These are phyloP conservation scores for Lota lota DNA, from an alignment of 2,113 vertebrate species.

Conservation along the genomic window DNA sequence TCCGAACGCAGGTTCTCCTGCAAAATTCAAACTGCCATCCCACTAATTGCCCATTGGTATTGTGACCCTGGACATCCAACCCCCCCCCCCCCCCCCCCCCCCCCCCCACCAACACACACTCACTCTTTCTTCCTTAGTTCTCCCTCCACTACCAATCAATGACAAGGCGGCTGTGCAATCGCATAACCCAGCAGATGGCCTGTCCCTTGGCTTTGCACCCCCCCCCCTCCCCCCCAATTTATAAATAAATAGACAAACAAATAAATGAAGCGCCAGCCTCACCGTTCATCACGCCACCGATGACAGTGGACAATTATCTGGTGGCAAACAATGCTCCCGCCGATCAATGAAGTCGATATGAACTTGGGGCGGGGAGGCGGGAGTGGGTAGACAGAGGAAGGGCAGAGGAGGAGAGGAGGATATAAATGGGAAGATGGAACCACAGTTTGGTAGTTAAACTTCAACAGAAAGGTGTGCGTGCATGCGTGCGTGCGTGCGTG, in stretches of 20 bases:
- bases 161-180: constrained; percentile 33
- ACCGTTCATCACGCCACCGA: constrained; percentile 55
- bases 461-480: too few species aligned
- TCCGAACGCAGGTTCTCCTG: constrained; percentile 9
- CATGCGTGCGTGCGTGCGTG: too few species aligned
- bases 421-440: too few species aligned
- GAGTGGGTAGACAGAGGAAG: neutral
- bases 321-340: constrained; percentile 58
- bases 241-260: too few species aligned
- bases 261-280: constrained; percentile 9
- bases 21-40: constrained; percentile 35
- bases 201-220: constrained; percentile 7
- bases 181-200: constrained; percentile 38
- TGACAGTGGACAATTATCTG: constrained; percentile 69
- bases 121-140: neutral
- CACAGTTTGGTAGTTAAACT: too few species aligned
- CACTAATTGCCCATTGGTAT: constrained; percentile 43
- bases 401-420: neutral
- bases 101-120: neutral
- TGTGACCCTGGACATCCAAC: constrained; percentile 23
- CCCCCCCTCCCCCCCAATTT: too few species aligned
- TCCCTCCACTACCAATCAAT: constrained; percentile 37
- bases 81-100: too few species aligned
- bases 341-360: constrained; percentile 66
- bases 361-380: constrained; percentile 13